Conservation (phyloP, 2,888 invertebrate genomes). For the Subacronicta megacephala region DNA sequence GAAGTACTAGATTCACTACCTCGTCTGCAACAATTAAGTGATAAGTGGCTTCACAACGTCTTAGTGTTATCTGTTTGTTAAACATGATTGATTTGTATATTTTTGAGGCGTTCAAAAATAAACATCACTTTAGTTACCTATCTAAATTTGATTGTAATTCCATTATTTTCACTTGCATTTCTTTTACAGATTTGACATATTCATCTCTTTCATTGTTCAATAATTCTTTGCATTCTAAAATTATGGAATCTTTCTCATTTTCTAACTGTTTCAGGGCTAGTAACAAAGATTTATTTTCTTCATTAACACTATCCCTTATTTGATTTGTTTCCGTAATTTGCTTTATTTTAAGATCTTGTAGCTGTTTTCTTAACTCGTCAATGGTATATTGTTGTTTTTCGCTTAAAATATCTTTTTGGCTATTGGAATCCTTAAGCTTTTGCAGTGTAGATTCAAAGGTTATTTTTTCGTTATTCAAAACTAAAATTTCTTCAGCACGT, state of each 20-base stretch:
- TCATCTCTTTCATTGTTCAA: conserved; percentile 87
- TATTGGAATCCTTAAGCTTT: conserved; percentile 67
- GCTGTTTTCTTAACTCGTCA: conserved; percentile 67
- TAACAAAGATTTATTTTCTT: conserved; percentile 83
- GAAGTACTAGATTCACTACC: conserved; percentile 64
- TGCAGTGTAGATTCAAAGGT: conserved; percentile 72
- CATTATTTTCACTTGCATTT: conserved; percentile 72
- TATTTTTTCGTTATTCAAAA: conserved; percentile 75
- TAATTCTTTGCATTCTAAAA: conserved; percentile 86
- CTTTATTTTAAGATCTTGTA: conserved; percentile 60
- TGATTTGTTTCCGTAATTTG: conserved; percentile 63
- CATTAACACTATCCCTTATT: conserved; percentile 69
- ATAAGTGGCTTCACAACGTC: conserved; percentile 53
- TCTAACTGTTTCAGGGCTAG: conserved; percentile 78
- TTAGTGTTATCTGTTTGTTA: conserved; percentile 61
- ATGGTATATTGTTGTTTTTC: conserved; percentile 64
- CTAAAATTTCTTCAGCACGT: conserved; percentile 72
- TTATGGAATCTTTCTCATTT: conserved; percentile 76
- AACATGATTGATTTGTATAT: conserved; percentile 67
- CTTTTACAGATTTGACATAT: conserved; percentile 74
- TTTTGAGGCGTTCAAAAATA: conserved; percentile 11
- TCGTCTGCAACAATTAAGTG: conserved; percentile 71
- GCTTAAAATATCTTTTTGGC: conserved; percentile 71
- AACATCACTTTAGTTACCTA: conserved; percentile 61
- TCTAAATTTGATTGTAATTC: conserved; percentile 76